Conservation (phyloP, 2,113 vertebrate genomes). For the Anhinga anhinga region DNA sequence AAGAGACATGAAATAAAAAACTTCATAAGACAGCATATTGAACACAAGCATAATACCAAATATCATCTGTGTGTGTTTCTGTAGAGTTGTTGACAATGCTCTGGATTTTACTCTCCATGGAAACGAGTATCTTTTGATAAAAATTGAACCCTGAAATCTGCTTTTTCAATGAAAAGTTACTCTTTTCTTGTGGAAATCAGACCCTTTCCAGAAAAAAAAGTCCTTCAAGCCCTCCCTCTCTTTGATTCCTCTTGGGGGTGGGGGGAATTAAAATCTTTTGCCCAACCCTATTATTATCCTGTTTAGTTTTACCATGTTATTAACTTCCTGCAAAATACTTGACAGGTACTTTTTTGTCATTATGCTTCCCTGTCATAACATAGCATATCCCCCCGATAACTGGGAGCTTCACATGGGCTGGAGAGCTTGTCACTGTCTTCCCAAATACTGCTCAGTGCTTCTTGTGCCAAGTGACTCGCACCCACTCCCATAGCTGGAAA, state of each 20-base stretch:
- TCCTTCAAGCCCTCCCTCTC: neutral
- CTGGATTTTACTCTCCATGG: neutral
- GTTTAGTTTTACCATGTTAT: neutral
- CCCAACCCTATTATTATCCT: neutral
- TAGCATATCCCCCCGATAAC: no score
- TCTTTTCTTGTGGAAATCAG: neutral
- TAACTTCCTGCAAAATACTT: neutral
- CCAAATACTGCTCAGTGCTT: neutral
- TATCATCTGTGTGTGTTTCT: neutral
- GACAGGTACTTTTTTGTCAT: neutral
- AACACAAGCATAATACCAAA: neutral
- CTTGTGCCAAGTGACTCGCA: accelerated
- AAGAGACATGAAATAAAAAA: neutral
- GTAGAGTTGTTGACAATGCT: neutral
- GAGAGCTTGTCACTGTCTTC: accelerated
- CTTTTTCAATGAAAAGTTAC: neutral
- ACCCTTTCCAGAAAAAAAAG: neutral
- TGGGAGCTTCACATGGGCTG: neutral
- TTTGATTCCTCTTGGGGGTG: neutral
- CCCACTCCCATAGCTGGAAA: neutral
- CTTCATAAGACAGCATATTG: neutral
- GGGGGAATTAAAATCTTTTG: neutral
- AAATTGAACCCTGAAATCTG: neutral
- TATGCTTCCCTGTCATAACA: neutral
- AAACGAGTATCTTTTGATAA: neutral